Percentiles rank a stretch among this genome's conserved stretches.
These are phyloP conservation scores for Sphaerophoria rueppellii DNA, from an alignment of 2,888 invertebrate genomes.

Conservation along the genomic window DNA sequence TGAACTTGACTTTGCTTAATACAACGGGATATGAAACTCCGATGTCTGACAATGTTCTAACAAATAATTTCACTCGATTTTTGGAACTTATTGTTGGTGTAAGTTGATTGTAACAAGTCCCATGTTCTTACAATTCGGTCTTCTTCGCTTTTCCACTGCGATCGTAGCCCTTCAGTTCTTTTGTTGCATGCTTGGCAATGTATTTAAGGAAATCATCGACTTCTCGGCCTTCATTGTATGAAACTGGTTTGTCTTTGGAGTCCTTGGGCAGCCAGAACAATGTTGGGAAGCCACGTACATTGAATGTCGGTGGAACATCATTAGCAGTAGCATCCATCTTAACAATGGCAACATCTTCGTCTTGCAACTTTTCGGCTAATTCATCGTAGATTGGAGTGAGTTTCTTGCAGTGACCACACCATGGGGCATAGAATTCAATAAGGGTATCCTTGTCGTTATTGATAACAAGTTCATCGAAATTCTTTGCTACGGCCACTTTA, in stretches of 20 bases:
- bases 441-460: slow-evolving; percentile 96
- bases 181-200: slow-evolving; percentile 94
- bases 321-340: slow-evolving; percentile 99
- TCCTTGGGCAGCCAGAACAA: slow-evolving; percentile 97
- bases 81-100: slow-evolving; percentile 61
- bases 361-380: slow-evolving; percentile 92
- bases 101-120: slow-evolving; percentile 50
- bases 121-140: slow-evolving; percentile 78
- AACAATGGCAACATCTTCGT: slow-evolving; percentile 94
- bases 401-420: slow-evolving; percentile 99
- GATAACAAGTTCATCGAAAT: slow-evolving; percentile 96
- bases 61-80: slow-evolving; percentile 53
- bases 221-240: slow-evolving; percentile 97
- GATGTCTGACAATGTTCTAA: slow-evolving; percentile 42
- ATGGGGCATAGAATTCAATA: slow-evolving; percentile 99
- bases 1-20: slow-evolving; percentile 30
- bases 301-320: slow-evolving; percentile 95
- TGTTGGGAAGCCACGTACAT: slow-evolving; percentile 98
- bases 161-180: slow-evolving; percentile 93
- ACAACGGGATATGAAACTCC: slow-evolving; percentile 11
- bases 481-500: slow-evolving; percentile 96
- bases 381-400: slow-evolving; percentile 97
- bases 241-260: slow-evolving; percentile 88
- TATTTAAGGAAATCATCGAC: slow-evolving; percentile 97
- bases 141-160: slow-evolving; percentile 88